phyloP scores from a whole-genome alignment of 1,140 invertebrate species.

The Bombus waltoni region DNA sequence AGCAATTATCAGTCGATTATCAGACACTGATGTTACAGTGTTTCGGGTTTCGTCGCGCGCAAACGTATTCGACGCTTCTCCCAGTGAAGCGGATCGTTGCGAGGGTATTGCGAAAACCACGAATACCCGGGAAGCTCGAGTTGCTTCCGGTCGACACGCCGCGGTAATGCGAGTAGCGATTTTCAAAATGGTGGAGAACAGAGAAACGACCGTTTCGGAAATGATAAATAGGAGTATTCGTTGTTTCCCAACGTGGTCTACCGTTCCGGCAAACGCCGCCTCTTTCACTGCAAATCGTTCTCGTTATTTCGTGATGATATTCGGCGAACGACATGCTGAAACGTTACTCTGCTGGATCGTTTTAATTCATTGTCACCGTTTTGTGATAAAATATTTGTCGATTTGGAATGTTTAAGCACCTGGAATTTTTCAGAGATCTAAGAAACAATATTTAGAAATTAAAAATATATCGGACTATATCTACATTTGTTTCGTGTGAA shows the following conservation, averaged over 20 bases:
- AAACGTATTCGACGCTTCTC: conserved; percentile 35
- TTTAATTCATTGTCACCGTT: not conserved
- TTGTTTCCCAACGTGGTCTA: conserved; percentile 23
- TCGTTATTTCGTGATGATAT: conserved; percentile 25
- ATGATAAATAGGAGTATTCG: conserved; percentile 47
- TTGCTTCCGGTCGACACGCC: conserved; percentile 57
- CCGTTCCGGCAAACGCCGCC: conserved; percentile 15
- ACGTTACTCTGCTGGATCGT: not conserved
- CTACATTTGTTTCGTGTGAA: too few species aligned
- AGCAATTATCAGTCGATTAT: conserved; percentile 68
- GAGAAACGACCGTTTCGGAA: conserved; percentile 48
- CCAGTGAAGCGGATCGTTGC: conserved; percentile 19
- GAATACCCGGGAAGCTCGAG: conserved; percentile 61
- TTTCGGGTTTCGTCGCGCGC: conserved; percentile 6
- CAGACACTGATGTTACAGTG: conserved; percentile 32
- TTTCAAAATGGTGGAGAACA: conserved; percentile 63
- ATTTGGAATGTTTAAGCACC: too few species aligned
- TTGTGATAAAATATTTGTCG: not conserved
- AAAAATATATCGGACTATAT: not conserved
- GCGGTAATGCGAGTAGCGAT: conserved; percentile 57
- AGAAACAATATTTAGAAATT: not conserved
- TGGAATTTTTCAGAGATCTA: not conserved
- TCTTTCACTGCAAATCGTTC: conserved; percentile 12
- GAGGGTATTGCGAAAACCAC: conserved; percentile 48
- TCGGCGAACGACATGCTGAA: not conserved